A percentile compares a stretch with the other conserved stretches of the same genome.
Conservation (phyloP, 2,797 vertebrate species). For the Xenops minutus region DNA sequence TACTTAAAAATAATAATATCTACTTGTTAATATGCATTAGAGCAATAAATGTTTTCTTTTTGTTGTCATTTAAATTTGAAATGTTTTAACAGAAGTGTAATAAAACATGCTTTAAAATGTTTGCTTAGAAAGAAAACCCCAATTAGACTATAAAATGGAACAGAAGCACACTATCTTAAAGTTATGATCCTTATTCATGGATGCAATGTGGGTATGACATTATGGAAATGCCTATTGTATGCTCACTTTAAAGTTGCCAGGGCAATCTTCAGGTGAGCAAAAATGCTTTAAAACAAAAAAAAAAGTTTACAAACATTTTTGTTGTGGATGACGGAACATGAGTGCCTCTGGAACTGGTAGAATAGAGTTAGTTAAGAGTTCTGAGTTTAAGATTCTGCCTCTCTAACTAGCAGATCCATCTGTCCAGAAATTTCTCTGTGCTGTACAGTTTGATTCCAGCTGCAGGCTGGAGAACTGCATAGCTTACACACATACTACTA, state of each 20-base stretch:
- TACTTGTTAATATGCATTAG: constrained; percentile 51
- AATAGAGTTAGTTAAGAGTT: neutral
- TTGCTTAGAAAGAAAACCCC: constrained; percentile 3
- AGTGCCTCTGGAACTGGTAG: neutral
- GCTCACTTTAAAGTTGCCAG: neutral
- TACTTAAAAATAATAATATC: constrained; percentile 44
- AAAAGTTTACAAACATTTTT: neutral
- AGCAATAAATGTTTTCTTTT: constrained; percentile 73
- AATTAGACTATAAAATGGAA: neutral
- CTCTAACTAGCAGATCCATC: neutral
- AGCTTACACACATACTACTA: neutral
- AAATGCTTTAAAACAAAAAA: neutral
- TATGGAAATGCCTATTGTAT: neutral
- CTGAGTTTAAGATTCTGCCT: neutral
- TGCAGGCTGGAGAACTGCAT: neutral
- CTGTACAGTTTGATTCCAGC: neutral
- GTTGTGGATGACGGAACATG: neutral
- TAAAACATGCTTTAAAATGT: constrained; percentile 25
- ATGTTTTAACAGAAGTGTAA: constrained; percentile 35
- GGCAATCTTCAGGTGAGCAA: neutral
- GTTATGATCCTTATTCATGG: neutral
- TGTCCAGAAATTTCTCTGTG: neutral
- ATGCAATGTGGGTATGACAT: neutral
- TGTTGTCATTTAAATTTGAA: constrained; percentile 48
- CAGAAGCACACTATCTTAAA: neutral